phyloP scores from a whole-genome alignment of 2,113 vertebrate species.

The Tyrannus savana region DNA sequence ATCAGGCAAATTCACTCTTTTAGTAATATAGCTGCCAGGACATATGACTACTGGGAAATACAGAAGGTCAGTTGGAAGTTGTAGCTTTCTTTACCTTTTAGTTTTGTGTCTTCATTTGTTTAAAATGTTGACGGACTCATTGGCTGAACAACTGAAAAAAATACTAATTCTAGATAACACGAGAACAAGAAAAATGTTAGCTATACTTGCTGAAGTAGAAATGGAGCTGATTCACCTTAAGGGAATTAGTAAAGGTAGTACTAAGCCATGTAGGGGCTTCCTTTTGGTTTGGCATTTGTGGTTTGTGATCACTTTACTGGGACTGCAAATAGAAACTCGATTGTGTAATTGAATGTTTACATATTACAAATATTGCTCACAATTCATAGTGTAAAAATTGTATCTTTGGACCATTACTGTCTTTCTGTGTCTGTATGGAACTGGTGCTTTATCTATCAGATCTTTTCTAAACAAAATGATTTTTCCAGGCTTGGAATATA shows the following conservation, averaged over 20 bases:
- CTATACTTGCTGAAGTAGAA: not conserved
- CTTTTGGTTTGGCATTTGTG: not conserved
- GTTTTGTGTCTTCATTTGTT: not conserved
- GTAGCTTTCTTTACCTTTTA: not conserved
- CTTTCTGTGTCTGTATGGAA: not conserved
- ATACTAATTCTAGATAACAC: not conserved
- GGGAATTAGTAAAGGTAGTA: not conserved
- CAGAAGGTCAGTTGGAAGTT: not conserved
- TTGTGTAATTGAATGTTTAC: not conserved
- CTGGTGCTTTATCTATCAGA: not conserved
- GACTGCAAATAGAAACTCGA: not conserved
- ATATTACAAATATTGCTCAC: not conserved
- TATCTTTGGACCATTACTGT: not conserved
- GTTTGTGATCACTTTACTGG: not conserved
- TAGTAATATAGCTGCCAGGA: not conserved
- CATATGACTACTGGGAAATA: not conserved
- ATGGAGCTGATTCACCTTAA: not conserved
- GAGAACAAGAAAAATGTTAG: not conserved
- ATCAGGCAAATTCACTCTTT: not conserved
- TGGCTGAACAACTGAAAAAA: constrained; percentile 23
- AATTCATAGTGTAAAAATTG: not conserved
- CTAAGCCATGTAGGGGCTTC: not conserved
- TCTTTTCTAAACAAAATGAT: not conserved
- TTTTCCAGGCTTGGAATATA: not conserved
- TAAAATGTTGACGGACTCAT: not conserved